Evolutionary conservation across 2,797 vertebrate genomes (phyloP).

Genomic region (Gallinago solitaria): DNA sequence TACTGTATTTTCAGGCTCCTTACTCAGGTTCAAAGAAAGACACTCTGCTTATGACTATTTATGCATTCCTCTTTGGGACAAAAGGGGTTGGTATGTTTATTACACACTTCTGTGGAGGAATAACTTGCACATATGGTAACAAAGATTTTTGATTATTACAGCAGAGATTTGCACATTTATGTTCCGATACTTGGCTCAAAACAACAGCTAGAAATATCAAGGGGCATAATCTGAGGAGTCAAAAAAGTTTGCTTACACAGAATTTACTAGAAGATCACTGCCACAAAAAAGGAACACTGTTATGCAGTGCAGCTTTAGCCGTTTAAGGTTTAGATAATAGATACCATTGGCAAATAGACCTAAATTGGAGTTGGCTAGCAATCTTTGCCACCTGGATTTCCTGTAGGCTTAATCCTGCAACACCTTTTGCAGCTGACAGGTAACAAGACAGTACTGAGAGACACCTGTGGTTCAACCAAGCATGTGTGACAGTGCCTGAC

Average conservation of each 20-base stretch:
- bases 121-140: accelerated
- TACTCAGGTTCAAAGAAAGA: not conserved
- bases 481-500: not conserved
- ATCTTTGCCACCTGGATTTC: not conserved
- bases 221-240: not conserved
- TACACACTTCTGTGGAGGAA: not conserved
- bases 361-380: not conserved
- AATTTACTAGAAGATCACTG: not conserved
- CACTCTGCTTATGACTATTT: not conserved
- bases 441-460: not conserved
- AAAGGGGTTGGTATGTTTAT: not conserved
- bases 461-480: not conserved
- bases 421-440: not conserved
- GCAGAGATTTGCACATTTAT: not conserved
- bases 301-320: not conserved
- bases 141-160: not conserved
- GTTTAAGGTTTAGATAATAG: not conserved
- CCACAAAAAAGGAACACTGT: not conserved
- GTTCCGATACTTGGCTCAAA: not conserved
- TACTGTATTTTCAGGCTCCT: not conserved
- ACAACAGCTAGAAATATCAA: not conserved
- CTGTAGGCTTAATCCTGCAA: not conserved
- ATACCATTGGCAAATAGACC: not conserved
- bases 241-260: not conserved
- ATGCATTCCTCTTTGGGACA: not conserved